Evolutionary conservation across 1,140 invertebrate species (phyloP), one percentile per base, ranked within the genome.

Genomic region (Dicyema japonicum): DNA sequence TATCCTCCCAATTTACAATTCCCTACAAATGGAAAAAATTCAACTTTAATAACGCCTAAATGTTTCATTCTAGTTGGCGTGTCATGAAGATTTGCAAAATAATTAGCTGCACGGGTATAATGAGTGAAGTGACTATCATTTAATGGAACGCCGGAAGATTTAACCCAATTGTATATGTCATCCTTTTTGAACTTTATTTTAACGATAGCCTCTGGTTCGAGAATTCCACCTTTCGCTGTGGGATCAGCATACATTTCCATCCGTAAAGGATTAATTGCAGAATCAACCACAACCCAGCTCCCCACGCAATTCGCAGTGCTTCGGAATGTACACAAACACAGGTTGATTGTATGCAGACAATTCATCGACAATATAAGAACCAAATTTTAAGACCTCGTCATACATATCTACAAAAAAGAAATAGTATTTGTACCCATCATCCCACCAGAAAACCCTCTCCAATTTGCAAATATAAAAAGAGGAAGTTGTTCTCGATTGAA

Each of bases 111-210:
- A n/a, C n/a, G n/a, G n/a, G n/a, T n/a, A n/a, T n/a, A n/a, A n/a
- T n/a, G n/a, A n/a, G n/a, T n/a, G n/a, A n/a, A n/a, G n/a, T n/a
- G n/a, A n/a, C n/a, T n/a, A n/a, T n/a, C n/a, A n/a, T n/a, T n/a
- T n/a, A n/a, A n/a, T n/a, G n/a, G n/a, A n/a, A n/a, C n/a, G n/a
- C n/a, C n/a, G n/a, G n/a, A n/a, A n/a, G n/a, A n/a, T n/a, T n/a
- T n/a, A n/a, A n/a, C n/a, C n/a, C n/a, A n/a, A n/a, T n/a, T n/a
- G n/a, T n/a, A n/a, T n/a, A n/a, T n/a, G n/a, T n/a, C n/a, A n/a
- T n/a, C n/a, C n/a, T n/a, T n/a, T n/a, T n/a, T n/a, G n/a, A n/a
- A 97, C 51, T 92, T 90, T 30, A 97, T 90, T 56, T 94, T 82
- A 1, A 94, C 80, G 31, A 76, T 80, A 12, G 75, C 85, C 48